Conservation (phyloP, 1,140 invertebrate genomes). For the Phenacoccus solenopsis region DNA sequence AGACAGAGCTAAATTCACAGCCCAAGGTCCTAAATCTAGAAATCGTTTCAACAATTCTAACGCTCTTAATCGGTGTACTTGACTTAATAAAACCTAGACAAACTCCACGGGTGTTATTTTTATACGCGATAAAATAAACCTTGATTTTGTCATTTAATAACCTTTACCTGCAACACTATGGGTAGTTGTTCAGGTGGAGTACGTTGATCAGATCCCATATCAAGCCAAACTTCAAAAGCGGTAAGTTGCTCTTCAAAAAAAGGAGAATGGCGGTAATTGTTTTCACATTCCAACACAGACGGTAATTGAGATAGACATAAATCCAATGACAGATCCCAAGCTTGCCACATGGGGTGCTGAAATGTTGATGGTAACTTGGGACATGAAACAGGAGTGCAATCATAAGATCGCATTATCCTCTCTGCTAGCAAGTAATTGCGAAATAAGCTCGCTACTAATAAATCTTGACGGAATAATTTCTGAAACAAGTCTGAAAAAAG, state of each 20-base stretch:
- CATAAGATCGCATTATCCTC: conserved; percentile 88
- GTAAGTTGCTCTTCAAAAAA: conserved; percentile 98
- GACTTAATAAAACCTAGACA: conserved; percentile 77
- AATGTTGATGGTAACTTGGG: conserved; percentile 82
- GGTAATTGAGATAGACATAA: conserved; percentile 81
- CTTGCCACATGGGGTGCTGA: conserved; percentile 83
- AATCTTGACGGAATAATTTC: conserved; percentile 90
- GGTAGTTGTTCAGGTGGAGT: conserved; percentile 90
- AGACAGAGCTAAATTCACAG: conserved; percentile 86
- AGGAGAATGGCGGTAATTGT: conserved; percentile 52
- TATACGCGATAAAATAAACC: not conserved
- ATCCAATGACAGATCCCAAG: conserved; percentile 96
- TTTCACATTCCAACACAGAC: conserved; percentile 49
- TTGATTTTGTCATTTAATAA: not conserved
- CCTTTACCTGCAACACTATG: conserved; percentile 76
- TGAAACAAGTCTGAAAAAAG: conserved; percentile 75
- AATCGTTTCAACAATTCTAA: conserved; percentile 90
- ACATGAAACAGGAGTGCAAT: conserved; percentile 85
- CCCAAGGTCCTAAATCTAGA: conserved; percentile 91
- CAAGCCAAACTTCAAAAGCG: conserved; percentile 95
- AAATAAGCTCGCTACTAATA: conserved; percentile 95
- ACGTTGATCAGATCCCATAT: conserved; percentile 59
- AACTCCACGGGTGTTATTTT: too few relatives aligned
- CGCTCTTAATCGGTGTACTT: conserved; percentile 88
- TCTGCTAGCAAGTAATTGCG: conserved; percentile 95